Conservation (phyloP, 2,113 vertebrate species). For the Anolis sagrei region DNA sequence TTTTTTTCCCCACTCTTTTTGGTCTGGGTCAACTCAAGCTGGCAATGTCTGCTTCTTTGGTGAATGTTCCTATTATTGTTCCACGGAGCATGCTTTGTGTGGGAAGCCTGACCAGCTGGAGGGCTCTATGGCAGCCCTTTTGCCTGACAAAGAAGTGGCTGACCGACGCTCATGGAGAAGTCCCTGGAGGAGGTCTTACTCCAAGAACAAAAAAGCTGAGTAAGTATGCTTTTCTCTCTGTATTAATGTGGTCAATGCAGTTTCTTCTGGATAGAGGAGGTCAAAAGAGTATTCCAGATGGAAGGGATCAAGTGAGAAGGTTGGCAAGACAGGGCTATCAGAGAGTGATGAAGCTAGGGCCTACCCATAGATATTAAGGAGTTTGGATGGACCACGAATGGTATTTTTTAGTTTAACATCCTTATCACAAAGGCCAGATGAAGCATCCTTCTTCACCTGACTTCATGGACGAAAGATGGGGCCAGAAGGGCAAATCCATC, state of each 20-base stretch:
- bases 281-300: neutral
- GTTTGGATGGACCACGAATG: neutral
- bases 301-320: neutral
- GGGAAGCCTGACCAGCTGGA: constrained; percentile 81
- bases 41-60: constrained; percentile 88
- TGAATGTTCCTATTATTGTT: constrained; percentile 90
- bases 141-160: constrained; percentile 82
- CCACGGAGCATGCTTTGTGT: constrained; percentile 86
- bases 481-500: too few relatives aligned
- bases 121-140: constrained; percentile 83
- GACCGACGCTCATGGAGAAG: constrained; percentile 83
- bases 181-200: constrained; percentile 90
- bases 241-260: neutral
- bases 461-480: too few relatives aligned
- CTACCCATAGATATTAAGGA: neutral
- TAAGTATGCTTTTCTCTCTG: too few relatives aligned
- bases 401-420: neutral
- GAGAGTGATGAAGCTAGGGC: neutral
- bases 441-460: too few relatives aligned
- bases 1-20: constrained; percentile 34
- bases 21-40: constrained; percentile 70
- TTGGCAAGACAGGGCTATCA: neutral
- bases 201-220: constrained; percentile 87
- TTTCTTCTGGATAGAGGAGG: neutral
- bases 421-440: too few relatives aligned